Evolutionary conservation across 2,113 vertebrate species (phyloP), one percentile per base, ranked within the genome.

Genomic region (Tichodroma muraria): DNA sequence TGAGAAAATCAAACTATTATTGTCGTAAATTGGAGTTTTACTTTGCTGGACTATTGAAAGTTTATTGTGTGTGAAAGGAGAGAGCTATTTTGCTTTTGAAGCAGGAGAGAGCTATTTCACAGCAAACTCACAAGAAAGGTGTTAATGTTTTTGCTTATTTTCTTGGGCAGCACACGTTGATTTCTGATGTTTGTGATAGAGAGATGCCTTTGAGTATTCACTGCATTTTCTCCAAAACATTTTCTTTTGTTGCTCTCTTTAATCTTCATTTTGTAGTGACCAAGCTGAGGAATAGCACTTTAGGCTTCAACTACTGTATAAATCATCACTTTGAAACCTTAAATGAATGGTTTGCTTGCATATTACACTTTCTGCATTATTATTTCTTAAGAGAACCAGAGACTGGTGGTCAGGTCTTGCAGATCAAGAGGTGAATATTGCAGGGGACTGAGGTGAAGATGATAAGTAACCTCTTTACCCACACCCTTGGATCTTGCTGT

Each of bases 11-110:
- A 69, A 80, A 60, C 57, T 81, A 45, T 89, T 96, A 53, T 77
- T 88, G 68, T 88, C 4, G 13, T 64, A 85, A 92, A 84, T 81
- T 89, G 72, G 65, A 93, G 78, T 95, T 91, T 91, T 89, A 84
- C 82, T 95, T 94, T 45, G 30, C 49, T 80, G 89, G 76, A 80
- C 80, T 96, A 84, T 56, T 86, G 88, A 30, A 95, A 97, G 72
- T 93, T 95, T 94, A 85, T 93, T 81, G 57, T 12, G 40, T 95
- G 73, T 89, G 86, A 78, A 80, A 75, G 52, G 33, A 87, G 49
- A 78, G 77, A 64, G 38, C 61, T 88, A 22, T 90, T 90, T 84
- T 84, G 79, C 53, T 85, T 94, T 87, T 85, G 52, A 85, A 93
- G 37, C 64, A 37, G 42, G 53, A 80, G 50, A 76, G 56, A 70